Conservation (phyloP, 2,888 invertebrate genomes). For the Rhodophaea formosa region DNA sequence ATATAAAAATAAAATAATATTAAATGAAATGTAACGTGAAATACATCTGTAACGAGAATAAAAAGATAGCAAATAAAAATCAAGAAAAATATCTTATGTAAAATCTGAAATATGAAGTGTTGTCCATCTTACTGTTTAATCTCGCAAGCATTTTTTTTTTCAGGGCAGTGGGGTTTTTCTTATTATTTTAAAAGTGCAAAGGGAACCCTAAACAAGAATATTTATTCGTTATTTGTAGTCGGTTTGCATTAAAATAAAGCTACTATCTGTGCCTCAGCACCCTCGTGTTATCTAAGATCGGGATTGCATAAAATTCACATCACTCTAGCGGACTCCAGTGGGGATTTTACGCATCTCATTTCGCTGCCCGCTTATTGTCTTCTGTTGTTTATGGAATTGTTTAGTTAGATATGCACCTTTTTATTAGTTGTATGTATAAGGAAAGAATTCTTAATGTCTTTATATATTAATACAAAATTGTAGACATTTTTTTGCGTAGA, state of each 20-base stretch:
- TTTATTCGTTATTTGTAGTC: slow-evolving; percentile 80
- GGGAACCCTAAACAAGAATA: slow-evolving; percentile 46
- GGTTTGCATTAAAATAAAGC: slow-evolving; percentile 79
- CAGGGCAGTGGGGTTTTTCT: too few species aligned
- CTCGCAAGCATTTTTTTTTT: too few species aligned
- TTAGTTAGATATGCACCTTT: background rate
- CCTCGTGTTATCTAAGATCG: slow-evolving; percentile 76
- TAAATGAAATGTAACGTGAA: too few species aligned
- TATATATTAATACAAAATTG: too few species aligned
- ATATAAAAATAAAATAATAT: too few species aligned
- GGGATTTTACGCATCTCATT: slow-evolving; percentile 67
- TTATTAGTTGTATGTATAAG: background rate
- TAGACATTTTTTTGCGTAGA: too few species aligned
- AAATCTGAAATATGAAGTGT: too few species aligned
- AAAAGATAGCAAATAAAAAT: too few species aligned
- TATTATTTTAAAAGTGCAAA: background rate
- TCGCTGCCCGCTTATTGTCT: slow-evolving; percentile 42
- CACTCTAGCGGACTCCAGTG: slow-evolving; percentile 62
- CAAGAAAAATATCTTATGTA: too few species aligned
- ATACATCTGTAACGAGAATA: too few species aligned
- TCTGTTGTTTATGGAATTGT: slow-evolving; percentile 18
- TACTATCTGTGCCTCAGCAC: slow-evolving; percentile 72
- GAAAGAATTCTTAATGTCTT: too few species aligned
- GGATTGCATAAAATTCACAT: slow-evolving; percentile 77
- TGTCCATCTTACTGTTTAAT: too few species aligned